Evolutionary conservation across 1,140 invertebrate species (phyloP).

Genomic region (Ceratina calcarata): DNA sequence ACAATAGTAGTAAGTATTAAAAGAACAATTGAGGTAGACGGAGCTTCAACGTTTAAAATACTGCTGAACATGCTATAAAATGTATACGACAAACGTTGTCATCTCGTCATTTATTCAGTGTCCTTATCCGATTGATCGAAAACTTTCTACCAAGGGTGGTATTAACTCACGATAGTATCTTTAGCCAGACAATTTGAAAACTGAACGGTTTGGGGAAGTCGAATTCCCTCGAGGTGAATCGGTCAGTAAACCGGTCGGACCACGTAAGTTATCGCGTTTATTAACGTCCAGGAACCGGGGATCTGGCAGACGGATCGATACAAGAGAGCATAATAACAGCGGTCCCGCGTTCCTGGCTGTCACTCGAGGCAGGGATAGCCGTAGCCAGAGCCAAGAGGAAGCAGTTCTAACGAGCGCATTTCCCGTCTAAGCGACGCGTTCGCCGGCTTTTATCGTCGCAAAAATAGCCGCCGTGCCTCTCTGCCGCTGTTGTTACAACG

Average conservation of each 20-base stretch:
- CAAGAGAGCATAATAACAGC: slow-evolving; percentile 34
- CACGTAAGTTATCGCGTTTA: slow-evolving; percentile 49
- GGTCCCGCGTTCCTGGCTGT: slow-evolving; percentile 26
- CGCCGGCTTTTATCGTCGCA: slow-evolving; percentile 33
- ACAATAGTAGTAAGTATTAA: no score
- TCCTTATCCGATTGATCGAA: no score
- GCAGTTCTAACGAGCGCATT: slow-evolving; percentile 47
- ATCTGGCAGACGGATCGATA: slow-evolving; percentile 29
- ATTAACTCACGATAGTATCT: no score
- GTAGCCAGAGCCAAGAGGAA: slow-evolving; percentile 37
- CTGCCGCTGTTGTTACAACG: neutral
- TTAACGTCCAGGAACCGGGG: slow-evolving; percentile 14
- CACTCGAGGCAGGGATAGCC: slow-evolving; percentile 17
- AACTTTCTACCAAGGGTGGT: no score
- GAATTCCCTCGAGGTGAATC: slow-evolving; percentile 5
- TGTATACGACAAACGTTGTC: neutral
- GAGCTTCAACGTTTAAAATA: no score
- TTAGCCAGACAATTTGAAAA: no score
- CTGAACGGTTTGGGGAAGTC: neutral
- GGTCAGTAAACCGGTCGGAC: slow-evolving; percentile 18
- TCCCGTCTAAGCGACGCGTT: slow-evolving; percentile 38
- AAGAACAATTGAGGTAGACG: no score
- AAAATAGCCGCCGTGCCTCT: slow-evolving; percentile 18
- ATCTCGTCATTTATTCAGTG: no score
- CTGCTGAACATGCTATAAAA: neutral